Base-by-base conservation (phyloP, 2,888 invertebrate species). In the Spialia ferax region DNA sequence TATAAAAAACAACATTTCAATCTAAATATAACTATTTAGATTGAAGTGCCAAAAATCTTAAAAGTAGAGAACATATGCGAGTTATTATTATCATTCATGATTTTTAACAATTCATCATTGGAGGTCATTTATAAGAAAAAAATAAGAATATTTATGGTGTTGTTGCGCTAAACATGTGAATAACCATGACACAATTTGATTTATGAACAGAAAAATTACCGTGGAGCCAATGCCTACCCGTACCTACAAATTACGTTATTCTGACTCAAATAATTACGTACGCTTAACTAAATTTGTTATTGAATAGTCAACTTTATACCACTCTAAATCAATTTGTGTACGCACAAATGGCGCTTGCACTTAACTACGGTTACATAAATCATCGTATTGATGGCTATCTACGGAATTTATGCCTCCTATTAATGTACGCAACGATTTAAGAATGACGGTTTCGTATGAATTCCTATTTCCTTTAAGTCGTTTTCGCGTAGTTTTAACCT, bases 351-450 rank as follows among this genome's bases (percentile, higher is more conserved):
- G 66, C 60, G 60, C 60, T 66, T 54, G 60, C 65, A 29, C 50
- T 65, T 65, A 59, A 42, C 59, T 65, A 65, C 60, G 29, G 59
- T 35, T 26, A 38, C 54, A 60, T 66, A 60, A 54, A 66, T 66
- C 66, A 66, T 60, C 54, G 23, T 10, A 52, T 52, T 59, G 66
- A 66, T 66, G 60, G 60, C 66, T 66, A 66, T 66, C 66, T 66
- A 0, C 20, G 32, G 54, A 45, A 66, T 66, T 66, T 66, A 66
- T 66, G 60, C 54, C 66, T 66, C 66, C 60, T 60, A 66, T 66
- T 66, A 60, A 66, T 66, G 29, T 22, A 60, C 60, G 35, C 54
- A 18, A 45, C 54, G 38, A 52, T 66, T 54, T 66, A 66, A 66
- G 66, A 66, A 66, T 54, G 38, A 35, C 60, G 52, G 20, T 55